These are phyloP conservation scores for Drosophila setifemur DNA, from an alignment of 1,140 invertebrate species.

Conservation along the genomic window DNA sequence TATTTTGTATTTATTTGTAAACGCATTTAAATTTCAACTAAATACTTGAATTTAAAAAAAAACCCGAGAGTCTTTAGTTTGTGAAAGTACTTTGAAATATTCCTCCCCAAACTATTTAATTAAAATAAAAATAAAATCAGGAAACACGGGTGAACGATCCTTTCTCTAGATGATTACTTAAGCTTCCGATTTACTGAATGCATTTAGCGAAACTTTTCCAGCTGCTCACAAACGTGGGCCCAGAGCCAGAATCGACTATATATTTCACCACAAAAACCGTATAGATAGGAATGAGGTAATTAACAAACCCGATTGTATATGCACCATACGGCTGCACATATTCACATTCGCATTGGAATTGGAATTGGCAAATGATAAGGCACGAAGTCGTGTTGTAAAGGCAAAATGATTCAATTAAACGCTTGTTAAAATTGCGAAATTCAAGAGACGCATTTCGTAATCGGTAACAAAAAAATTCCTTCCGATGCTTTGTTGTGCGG, in stretches of 20 bases:
- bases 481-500: too few species aligned
- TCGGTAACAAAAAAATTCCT: neutral
- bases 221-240: constrained; percentile 8
- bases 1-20: too few species aligned
- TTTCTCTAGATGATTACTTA: neutral
- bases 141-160: constrained; percentile 6
- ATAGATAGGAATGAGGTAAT: constrained; percentile 48
- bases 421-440: constrained; percentile 15
- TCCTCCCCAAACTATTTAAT: too few species aligned
- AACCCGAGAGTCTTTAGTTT: too few species aligned
- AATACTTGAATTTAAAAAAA: too few species aligned
- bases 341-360: constrained; percentile 12
- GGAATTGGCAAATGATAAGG: constrained; percentile 29
- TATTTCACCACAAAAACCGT: constrained; percentile 1
- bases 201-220: constrained; percentile 17
- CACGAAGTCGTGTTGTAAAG: constrained; percentile 24
- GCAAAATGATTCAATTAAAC: constrained; percentile 35
- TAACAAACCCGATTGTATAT: constrained; percentile 17
- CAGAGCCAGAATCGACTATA: constrained; percentile 24
- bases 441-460: neutral
- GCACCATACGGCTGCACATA: neutral
- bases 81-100: too few species aligned
- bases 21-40: too few species aligned
- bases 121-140: neutral
- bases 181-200: neutral